Evolutionary conservation across 2,113 vertebrate species (phyloP).

Genomic region (Pristiophorus japonicus): DNA sequence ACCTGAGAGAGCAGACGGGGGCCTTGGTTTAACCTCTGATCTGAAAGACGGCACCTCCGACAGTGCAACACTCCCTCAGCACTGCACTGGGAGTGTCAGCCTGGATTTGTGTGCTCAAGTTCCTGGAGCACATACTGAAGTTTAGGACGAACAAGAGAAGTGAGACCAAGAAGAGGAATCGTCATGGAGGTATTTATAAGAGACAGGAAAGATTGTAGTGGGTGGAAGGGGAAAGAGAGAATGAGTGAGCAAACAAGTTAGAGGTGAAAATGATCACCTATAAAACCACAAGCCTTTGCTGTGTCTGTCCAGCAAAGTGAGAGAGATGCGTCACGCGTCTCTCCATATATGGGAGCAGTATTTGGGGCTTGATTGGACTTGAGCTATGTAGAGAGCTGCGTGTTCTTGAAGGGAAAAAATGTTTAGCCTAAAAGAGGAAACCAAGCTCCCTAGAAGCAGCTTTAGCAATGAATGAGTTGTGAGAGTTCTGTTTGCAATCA

Average conservation of each 20-base stretch:
- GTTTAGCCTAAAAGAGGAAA: neutral
- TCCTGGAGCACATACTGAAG: no score
- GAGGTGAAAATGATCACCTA: neutral
- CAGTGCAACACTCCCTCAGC: no score
- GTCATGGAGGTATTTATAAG: neutral
- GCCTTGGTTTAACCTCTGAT: no score
- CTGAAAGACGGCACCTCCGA: no score
- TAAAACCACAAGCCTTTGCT: neutral
- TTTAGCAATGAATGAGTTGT: neutral
- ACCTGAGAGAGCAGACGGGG: no score
- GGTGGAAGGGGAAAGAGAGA: no score
- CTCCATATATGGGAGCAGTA: neutral
- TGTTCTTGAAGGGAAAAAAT: neutral
- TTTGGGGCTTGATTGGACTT: neutral
- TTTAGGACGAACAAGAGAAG: neutral
- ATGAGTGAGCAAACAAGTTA: neutral
- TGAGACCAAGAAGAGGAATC: neutral
- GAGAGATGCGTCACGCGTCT: neutral
- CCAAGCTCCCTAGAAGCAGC: neutral
- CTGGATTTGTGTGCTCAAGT: no score
- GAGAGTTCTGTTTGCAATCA: neutral
- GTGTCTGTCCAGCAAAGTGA: no score
- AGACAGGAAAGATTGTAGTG: neutral
- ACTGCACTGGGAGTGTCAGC: no score
- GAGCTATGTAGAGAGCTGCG: neutral